Evolutionary conservation across 2,797 vertebrate genomes (phyloP).

Genomic region (Takifugu ocellatus): DNA sequence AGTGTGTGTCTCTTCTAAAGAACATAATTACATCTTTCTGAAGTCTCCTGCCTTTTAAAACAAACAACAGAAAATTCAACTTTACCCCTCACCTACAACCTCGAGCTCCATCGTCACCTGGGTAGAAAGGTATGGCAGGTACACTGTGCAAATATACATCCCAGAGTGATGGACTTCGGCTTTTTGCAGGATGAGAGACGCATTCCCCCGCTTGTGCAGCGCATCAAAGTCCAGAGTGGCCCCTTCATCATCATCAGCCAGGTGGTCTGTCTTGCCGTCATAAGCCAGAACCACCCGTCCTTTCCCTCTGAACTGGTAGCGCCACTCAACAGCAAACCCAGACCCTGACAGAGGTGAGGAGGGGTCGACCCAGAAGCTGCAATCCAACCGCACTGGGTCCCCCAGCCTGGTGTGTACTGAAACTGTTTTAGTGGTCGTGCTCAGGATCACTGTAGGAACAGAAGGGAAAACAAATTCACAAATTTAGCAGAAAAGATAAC

Average conservation of each 20-base stretch:
- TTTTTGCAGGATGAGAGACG: slow-evolving; percentile 75
- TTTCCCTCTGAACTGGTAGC: slow-evolving; percentile 81
- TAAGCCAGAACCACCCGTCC: slow-evolving; percentile 81
- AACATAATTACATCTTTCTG: background rate
- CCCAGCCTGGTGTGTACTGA: slow-evolving; percentile 66
- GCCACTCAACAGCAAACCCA: slow-evolving; percentile 85
- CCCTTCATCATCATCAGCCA: slow-evolving; percentile 46
- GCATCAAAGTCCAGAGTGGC: slow-evolving; percentile 52
- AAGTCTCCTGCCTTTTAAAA: background rate
- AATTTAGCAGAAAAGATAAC: background rate
- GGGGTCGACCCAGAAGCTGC: slow-evolving; percentile 73
- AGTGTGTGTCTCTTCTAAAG: too few relatives aligned
- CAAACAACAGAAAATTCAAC: background rate
- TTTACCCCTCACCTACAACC: slow-evolving; percentile 72
- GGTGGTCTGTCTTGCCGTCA: slow-evolving; percentile 67
- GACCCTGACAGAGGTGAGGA: slow-evolving; percentile 53
- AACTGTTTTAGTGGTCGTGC: slow-evolving; percentile 71
- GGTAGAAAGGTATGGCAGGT: slow-evolving; percentile 80
- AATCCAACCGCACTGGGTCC: slow-evolving; percentile 74
- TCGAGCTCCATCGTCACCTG: slow-evolving; percentile 82
- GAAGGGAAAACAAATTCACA: background rate
- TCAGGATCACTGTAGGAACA: slow-evolving; percentile 75
- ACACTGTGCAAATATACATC: slow-evolving; percentile 80
- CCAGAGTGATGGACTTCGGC: slow-evolving; percentile 76
- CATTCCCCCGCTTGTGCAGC: slow-evolving; percentile 73